Evolutionary conservation across 2,113 vertebrate genomes (phyloP).

Genomic region (Vidua chalybeata): DNA sequence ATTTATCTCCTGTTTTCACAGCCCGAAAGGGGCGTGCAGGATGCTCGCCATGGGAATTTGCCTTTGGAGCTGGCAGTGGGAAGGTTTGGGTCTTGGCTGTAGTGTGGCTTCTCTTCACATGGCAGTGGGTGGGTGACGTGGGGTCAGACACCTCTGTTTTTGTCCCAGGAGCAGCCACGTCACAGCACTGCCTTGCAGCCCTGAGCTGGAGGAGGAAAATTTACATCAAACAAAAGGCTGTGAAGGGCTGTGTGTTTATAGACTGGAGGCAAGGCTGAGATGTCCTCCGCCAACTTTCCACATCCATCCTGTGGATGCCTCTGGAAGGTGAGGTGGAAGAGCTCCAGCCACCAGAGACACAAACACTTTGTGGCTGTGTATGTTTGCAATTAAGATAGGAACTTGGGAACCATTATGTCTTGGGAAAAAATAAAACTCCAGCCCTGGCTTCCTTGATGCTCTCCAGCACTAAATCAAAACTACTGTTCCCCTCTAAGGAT

Average conservation of each 20-base stretch:
- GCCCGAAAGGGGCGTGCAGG: fast-evolving
- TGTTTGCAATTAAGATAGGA: constrained; percentile 64
- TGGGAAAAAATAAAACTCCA: background rate
- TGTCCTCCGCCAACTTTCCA: constrained; percentile 49
- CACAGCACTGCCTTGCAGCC: constrained; percentile 14
- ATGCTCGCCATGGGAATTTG: background rate
- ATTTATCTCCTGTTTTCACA: background rate
- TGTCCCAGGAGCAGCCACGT: background rate
- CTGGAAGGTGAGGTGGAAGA: constrained; percentile 53
- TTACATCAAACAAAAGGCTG: constrained; percentile 57
- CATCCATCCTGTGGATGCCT: constrained; percentile 31
- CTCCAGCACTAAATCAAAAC: constrained; percentile 47
- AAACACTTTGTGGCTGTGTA: constrained; percentile 10
- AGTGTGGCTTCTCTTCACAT: fast-evolving
- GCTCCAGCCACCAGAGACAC: constrained; percentile 24
- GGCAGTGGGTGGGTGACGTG: background rate
- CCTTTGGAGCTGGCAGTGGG: background rate
- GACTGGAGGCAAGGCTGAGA: background rate
- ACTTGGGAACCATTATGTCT: constrained; percentile 57
- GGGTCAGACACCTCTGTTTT: background rate
- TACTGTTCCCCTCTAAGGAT: constrained; percentile 50
- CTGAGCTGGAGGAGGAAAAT: background rate
- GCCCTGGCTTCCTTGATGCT: constrained; percentile 31
- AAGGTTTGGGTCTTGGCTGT: background rate
- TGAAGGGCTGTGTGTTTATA: constrained; percentile 15